Evolutionary conservation across 37 sponge, comb jelly and placozoan genomes (phyloP).

Genomic region (Diacarnus erythraeanus): DNA sequence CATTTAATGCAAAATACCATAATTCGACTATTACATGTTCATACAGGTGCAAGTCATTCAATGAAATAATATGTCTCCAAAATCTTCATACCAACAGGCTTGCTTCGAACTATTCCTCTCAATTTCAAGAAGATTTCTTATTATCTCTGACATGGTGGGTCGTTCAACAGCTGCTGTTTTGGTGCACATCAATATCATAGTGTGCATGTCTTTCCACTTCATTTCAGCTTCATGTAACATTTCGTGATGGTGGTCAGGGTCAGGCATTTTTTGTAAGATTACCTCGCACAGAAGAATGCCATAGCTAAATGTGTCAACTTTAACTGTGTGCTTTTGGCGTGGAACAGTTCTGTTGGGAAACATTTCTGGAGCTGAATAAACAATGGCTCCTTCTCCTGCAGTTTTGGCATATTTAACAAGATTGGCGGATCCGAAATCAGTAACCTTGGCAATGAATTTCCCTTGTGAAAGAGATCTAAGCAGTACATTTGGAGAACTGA

Average conservation of each 20-base stretch:
- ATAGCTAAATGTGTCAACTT: conserved; percentile 83
- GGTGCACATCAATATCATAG: conserved; percentile 28
- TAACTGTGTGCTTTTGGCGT: conserved; percentile 28
- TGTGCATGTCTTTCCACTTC: conserved; percentile 5
- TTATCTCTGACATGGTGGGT: conserved; percentile 20
- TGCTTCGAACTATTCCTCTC: not conserved
- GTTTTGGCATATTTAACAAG: conserved; percentile 35
- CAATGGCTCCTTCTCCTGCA: conserved; percentile 54
- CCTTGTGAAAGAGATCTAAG: conserved; percentile 19
- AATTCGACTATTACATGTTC: no score
- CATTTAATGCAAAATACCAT: no score
- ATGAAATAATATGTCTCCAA: not conserved
- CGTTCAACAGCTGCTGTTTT: conserved; percentile 4
- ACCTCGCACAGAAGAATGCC: conserved; percentile 73
- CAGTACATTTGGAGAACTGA: conserved; percentile 83
- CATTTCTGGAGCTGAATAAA: conserved; percentile 78
- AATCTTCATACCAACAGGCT: not conserved
- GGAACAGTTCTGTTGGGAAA: not conserved
- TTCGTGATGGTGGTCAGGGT: conserved; percentile 4
- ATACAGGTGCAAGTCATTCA: not conserved
- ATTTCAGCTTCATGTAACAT: conserved; percentile 1
- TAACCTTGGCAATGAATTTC: conserved; percentile 62
- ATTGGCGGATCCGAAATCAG: conserved; percentile 87
- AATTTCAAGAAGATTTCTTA: not conserved
- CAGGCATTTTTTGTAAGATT: conserved; percentile 34